These are phyloP conservation scores for Tubulanus polymorphus DNA, from an alignment of 2,888 invertebrate genomes.

Conservation along the genomic window DNA sequence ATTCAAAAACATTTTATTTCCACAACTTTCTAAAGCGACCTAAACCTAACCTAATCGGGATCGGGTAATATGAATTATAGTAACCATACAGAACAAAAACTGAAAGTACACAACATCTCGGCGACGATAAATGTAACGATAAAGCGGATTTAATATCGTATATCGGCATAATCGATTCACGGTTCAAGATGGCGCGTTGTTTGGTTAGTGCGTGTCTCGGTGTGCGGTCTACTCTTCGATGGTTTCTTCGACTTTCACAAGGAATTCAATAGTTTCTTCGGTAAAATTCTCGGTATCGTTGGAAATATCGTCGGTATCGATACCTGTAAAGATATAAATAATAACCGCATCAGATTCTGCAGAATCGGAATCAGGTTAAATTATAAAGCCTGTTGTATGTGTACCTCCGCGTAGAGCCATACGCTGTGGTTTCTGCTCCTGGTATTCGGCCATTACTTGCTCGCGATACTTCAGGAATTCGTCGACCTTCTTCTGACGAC, in stretches of 20 bases:
- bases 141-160: no score
- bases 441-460: slow-evolving; percentile 71
- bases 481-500: slow-evolving; percentile 81
- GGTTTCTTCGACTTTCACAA: slow-evolving; percentile 87
- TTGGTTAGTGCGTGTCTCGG: neutral
- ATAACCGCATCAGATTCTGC: no score
- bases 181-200: slow-evolving; percentile 11
- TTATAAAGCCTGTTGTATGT: slow-evolving; percentile 46
- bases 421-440: slow-evolving; percentile 69
- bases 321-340: slow-evolving; percentile 59
- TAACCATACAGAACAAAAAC: slow-evolving; percentile 31
- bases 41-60: slow-evolving; percentile 41
- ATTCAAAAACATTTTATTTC: no score
- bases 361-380: no score
- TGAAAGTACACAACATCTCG: slow-evolving; percentile 9
- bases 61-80: slow-evolving; percentile 39
- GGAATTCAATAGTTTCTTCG: slow-evolving; percentile 95
- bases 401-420: slow-evolving; percentile 82
- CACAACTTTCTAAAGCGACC: no score
- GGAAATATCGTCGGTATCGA: slow-evolving; percentile 90
- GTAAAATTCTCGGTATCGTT: slow-evolving; percentile 81
- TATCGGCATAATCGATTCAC: no score
- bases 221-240: slow-evolving; percentile 35
- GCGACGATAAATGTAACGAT: no score
- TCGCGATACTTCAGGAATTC: slow-evolving; percentile 79